These are phyloP conservation scores for Pseudococcus viburni DNA, from an alignment of 2,888 invertebrate genomes.

Conservation along the genomic window DNA sequence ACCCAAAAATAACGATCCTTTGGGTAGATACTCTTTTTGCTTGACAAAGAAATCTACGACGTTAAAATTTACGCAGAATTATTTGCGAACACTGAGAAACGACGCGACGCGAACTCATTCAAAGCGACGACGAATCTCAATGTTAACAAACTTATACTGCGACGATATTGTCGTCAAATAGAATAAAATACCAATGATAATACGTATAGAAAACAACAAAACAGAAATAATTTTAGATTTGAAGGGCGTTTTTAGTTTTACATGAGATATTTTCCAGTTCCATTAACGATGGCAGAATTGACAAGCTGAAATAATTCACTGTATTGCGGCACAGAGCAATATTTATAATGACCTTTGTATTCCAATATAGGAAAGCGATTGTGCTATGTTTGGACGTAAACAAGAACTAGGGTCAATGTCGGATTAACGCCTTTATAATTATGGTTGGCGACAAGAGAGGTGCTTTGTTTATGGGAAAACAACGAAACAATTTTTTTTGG, in stretches of 20 bases:
- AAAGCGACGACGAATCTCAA: neutral
- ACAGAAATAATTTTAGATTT: conserved; percentile 25
- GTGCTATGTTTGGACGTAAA: neutral
- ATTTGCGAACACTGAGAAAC: neutral
- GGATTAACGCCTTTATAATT: conserved; percentile 10
- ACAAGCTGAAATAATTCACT: conserved; percentile 1
- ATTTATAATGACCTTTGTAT: conserved; percentile 32
- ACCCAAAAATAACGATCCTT: conserved; percentile 28
- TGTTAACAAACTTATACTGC: conserved; percentile 16
- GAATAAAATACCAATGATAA: neutral
- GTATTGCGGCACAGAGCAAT: neutral
- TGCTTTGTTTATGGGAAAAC: neutral
- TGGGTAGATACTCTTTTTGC: neutral
- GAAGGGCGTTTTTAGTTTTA: conserved; percentile 6
- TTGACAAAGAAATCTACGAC: conserved; percentile 32
- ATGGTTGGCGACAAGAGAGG: neutral
- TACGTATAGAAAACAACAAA: neutral
- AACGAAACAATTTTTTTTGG: neutral
- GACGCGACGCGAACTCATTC: neutral
- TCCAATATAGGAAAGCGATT: neutral
- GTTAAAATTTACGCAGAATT: conserved; percentile 18
- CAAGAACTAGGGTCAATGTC: conserved; percentile 22
- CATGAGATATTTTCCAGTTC: conserved; percentile 19
- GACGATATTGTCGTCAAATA: neutral
- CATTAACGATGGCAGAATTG: neutral